Conservation (phyloP, 2,797 vertebrate genomes). For the Heliangelus exortis region DNA sequence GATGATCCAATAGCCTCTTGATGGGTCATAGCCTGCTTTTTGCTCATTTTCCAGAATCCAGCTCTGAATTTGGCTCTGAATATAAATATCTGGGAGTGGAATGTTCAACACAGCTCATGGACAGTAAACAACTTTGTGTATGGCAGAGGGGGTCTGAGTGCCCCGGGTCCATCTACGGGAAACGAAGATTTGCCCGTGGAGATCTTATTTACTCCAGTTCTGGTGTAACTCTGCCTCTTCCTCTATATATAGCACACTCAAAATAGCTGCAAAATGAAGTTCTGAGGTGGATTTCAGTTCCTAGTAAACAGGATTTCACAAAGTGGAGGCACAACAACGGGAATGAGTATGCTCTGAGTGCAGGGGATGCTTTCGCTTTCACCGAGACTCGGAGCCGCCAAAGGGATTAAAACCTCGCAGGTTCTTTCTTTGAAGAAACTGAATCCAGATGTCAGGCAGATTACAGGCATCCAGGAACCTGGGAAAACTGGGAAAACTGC, state of each 20-base stretch:
- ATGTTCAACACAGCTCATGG: constrained; percentile 39
- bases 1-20: neutral
- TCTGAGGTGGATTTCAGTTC: neutral
- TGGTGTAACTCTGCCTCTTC: accelerated
- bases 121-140: neutral
- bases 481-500: neutral
- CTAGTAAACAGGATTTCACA: neutral
- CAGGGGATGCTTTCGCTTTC: neutral
- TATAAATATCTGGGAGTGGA: constrained; percentile 62
- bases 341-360: neutral
- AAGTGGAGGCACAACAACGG: neutral
- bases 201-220: neutral
- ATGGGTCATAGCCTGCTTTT: constrained; percentile 41
- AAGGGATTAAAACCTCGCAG: neutral
- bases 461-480: neutral
- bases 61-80: constrained; percentile 29
- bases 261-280: neutral
- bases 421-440: neutral
- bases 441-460: neutral
- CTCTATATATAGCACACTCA: neutral
- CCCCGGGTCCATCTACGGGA: neutral
- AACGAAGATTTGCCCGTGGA: neutral
- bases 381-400: neutral
- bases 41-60: constrained; percentile 49
- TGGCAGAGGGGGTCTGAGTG: neutral